Evolutionary conservation across 2,113 vertebrate species (phyloP).

Genomic region (Cranoglanis bouderius): DNA sequence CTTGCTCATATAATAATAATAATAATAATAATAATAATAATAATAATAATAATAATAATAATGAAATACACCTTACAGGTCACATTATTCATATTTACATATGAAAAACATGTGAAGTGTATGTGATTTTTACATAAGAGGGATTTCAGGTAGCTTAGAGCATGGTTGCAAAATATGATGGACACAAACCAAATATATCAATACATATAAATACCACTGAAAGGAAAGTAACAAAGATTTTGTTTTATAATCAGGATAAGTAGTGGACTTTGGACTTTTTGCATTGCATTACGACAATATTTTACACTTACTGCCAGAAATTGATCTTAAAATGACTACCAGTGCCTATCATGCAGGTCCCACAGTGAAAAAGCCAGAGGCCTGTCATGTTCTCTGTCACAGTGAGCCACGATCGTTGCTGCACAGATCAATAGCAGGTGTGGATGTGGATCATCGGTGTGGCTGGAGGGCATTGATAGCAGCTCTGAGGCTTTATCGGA

Average conservation of each 20-base stretch:
- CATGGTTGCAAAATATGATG: neutral
- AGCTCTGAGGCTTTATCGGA: conserved; percentile 77
- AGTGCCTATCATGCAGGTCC: neutral
- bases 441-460: conserved; percentile 74
- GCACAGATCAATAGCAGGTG: conserved; percentile 83
- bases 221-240: neutral
- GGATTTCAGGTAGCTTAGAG: neutral
- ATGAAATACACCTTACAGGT: too few species aligned
- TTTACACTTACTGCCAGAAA: neutral
- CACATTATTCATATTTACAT: neutral
- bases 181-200: neutral
- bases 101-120: neutral
- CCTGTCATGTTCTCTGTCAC: conserved; percentile 52
- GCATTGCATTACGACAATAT: neutral
- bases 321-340: conserved; percentile 17
- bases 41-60: neutral
- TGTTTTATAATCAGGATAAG: neutral
- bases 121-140: neutral
- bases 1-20: neutral
- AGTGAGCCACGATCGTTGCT: conserved; percentile 74
- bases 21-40: conserved; percentile 14
- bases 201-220: neutral
- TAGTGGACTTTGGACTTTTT: neutral
- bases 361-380: neutral
- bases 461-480: conserved; percentile 74